Base-by-base conservation (phyloP, 2,113 vertebrate species). In the Coracopsis vasa region DNA sequence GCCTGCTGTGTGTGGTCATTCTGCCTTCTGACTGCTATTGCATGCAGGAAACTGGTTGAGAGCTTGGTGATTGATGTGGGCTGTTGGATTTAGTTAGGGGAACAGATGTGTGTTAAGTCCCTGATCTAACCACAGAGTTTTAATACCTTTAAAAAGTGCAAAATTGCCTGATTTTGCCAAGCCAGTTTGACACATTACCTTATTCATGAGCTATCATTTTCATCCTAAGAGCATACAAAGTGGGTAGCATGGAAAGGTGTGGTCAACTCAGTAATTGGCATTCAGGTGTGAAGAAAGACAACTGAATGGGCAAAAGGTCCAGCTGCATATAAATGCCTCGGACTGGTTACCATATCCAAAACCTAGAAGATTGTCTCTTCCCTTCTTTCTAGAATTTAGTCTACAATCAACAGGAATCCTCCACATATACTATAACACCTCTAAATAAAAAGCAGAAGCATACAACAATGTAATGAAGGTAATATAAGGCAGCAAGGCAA, bases 11-110 rank as follows among this genome's bases (percentile, higher is more conserved):
- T 84, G 80, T 53, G 72, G 51, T 86, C 79, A 91, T 71, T 86
- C 69, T 95, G 78, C 37, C 53, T 94, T 90, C 48, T 62, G 11
- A n/a, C 47, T 85, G 66, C 37, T 56, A 50, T 5, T 78, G 77
- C 78, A 92, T 1, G 3, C 93, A 94, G 91, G 81, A 95, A 83
- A 85, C 74, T 39, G 18, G 39, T 56, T 94, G 88, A 91, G 50
- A 75, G 41, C 50, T 86, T 60, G 70, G 62, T 50, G 53, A 95
- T 66, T 66, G 78, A 97, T 85, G 61, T 88, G 79, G 85, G 81
- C 84, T 97, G 84, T 85, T 97, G 94, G 84, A 95, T 88, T 82
- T 87, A 89, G 90, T 95, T 97, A 97, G 93, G 58, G 82, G 86
- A 97, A 94, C 93, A 97, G 94, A 94, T 91, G 82, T 92, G 67